Base-by-base conservation (phyloP, 2,113 vertebrate species). In the Melanerpes formicivorus region DNA sequence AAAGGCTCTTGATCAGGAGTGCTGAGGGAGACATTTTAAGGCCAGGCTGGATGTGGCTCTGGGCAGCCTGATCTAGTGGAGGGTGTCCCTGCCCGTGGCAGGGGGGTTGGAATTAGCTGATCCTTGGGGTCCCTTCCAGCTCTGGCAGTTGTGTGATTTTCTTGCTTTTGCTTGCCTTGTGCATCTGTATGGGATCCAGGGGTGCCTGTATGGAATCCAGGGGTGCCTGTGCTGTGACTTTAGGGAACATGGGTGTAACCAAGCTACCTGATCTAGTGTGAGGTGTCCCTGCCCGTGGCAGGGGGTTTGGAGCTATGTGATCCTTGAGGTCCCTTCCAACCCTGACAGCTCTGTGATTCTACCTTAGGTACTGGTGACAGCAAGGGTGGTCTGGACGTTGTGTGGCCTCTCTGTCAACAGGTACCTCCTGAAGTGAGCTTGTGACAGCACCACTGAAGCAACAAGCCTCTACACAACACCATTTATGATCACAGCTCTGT, bases 381-480 rank as follows among this genome's bases (percentile, higher is more conserved):
- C 55, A n/a, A 5, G 27, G 6, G 3, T 11, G 52, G 18, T 9
- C 3, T 72, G 40, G 42, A 52, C 11, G 27, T 9, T 17, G 18
- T 26, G 29, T 32, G 88, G 30, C 72, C 32, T 30, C 26, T 73
- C 77, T 56, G 27, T 6, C 2, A 14, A 42, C 0, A 0, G 9
- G 5, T 30, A 27, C 46, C 15, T 52, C 12, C 40, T 71, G n/a
- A 9, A 44, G 52, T 14, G 62, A 44, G 6, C 2, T 9, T 30
- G 52, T 63, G 70, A 6, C 5, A 42, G 42, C 75, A 11, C 19
- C 62, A 17, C n/a, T 14, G 10, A 66, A 12, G 22, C 50, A 52
- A 5, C 40, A 71, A 2, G 29, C 27, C 56, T 58, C 25, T 13
- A 1, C 14, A 10, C 1, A 3, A 1, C 6, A 73, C 27, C 1